Conservation (phyloP, 2,888 invertebrate genomes). For the Chrysolina americana region DNA sequence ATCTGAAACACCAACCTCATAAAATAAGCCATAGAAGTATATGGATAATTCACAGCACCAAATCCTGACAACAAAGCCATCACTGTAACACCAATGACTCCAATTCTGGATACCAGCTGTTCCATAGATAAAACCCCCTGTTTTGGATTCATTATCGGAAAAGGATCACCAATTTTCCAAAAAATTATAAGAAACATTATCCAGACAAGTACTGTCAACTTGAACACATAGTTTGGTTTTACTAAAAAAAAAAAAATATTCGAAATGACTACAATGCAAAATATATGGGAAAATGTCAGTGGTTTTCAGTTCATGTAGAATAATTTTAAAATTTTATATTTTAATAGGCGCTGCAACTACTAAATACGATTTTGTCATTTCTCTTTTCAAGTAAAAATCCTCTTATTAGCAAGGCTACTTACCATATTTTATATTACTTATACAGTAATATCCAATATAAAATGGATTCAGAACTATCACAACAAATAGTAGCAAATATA, state of each 20-base stretch:
- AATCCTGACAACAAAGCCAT: constrained; percentile 99
- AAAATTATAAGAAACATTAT: constrained; percentile 94
- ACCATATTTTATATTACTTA: constrained; percentile 91
- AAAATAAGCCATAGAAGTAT: constrained; percentile 98
- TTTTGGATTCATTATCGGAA: constrained; percentile 96
- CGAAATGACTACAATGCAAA: too few species aligned
- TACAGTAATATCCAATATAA: constrained; percentile 95
- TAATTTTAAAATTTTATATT: neutral
- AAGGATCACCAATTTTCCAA: constrained; percentile 99
- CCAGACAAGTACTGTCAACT: constrained; percentile 89
- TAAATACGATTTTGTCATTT: too few species aligned
- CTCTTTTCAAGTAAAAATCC: too few species aligned
- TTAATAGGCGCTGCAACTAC: too few species aligned
- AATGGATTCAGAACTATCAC: constrained; percentile 97
- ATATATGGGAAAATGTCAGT: too few species aligned
- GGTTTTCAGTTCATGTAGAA: neutral
- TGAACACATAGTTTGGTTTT: constrained; percentile 81
- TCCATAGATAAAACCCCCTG: constrained; percentile 93
- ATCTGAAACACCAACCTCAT: constrained; percentile 76
- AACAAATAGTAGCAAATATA: constrained; percentile 92
- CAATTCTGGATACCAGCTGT: constrained; percentile 95
- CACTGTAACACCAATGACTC: constrained; percentile 98
- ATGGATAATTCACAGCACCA: constrained; percentile 99
- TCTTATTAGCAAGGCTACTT: constrained; percentile 62
- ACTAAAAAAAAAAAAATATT: constrained; percentile 70